Base-by-base conservation (phyloP, 1,140 invertebrate genomes). In the Calliphora vicina region DNA sequence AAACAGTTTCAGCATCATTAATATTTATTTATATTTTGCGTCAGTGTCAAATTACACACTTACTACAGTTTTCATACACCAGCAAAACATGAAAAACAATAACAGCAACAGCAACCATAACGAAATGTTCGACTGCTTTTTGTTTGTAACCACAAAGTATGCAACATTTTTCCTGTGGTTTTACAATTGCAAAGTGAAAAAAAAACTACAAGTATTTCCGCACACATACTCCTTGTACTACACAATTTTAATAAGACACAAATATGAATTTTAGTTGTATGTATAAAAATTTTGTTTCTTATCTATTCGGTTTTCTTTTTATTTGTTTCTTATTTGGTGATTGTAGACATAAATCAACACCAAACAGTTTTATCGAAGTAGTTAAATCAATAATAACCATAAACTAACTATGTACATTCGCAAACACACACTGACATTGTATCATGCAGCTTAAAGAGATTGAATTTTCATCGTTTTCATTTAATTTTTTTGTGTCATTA, bases 331-430 rank as follows among this genome's bases (percentile, higher is more conserved):
- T 57, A 15, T 57, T 57, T 17, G 50, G 50, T 57, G 50, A 57
- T 57, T 57, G 15, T n/a, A 17, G 50, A 57, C 50, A 57, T 57
- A 57, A 57, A 57, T 57, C 50, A 57, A 57, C 50, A 57, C 15
- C 50, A 57, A 57, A 57, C n/a, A n/a, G 15, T 57, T 57, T 57
- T 57, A 57, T 57, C 50, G 50, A n/a, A 57, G 17, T n/a, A 57
- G 50, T 57, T 57, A 57, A 57, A 57, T 57, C 50, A 57, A 57
- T 57, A 57, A 57, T 57, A 57, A 57, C 50, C 50, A 57, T 57
- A 57, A 57, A 57, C 17, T 17, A 45, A 45, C 9, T 0, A 45
- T 12, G 15, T 12, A 57, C 15, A 57, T 57, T 57, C 50, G 15
- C 15, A 57, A 2, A 57, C 50, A 57, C n/a, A 57, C n/a, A n/a